phyloP scores from a whole-genome alignment of 2,888 invertebrate species.

The Cyrtodaria siliqua region DNA sequence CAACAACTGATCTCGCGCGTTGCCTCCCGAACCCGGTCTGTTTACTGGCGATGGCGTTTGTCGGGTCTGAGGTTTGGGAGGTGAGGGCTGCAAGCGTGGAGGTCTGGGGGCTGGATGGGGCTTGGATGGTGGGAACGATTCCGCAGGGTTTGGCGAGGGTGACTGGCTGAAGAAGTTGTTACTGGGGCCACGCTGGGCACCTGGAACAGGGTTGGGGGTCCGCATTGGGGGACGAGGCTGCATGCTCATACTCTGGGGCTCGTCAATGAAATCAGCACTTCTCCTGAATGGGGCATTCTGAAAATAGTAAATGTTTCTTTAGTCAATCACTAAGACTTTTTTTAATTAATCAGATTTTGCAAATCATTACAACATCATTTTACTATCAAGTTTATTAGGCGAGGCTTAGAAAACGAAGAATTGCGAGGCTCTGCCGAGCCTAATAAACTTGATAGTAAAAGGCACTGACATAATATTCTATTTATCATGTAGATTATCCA shows the following conservation, averaged over 20 bases:
- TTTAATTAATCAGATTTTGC: too few relatives aligned
- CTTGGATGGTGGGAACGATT: slow-evolving; percentile 63
- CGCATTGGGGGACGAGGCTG: slow-evolving; percentile 50
- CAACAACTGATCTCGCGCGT: slow-evolving; percentile 55
- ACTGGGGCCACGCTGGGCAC: slow-evolving; percentile 33
- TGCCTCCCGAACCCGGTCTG: slow-evolving; percentile 64
- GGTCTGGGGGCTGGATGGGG: slow-evolving; percentile 69
- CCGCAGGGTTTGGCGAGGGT: slow-evolving; percentile 59
- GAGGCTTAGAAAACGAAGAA: too few relatives aligned
- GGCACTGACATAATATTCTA: too few relatives aligned
- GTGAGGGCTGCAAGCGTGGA: slow-evolving; percentile 66
- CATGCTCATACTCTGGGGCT: slow-evolving; percentile 38
- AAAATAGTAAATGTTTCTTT: too few relatives aligned
- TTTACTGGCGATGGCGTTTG: slow-evolving; percentile 66
- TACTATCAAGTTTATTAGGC: too few relatives aligned
- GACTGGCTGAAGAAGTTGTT: slow-evolving; percentile 52
- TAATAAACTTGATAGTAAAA: too few relatives aligned
- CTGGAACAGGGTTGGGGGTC: slow-evolving; percentile 47
- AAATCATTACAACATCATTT: too few relatives aligned
- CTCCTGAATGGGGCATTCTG: slow-evolving; percentile 46
- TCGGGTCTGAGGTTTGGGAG: slow-evolving; percentile 71
- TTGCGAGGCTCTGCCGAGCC: too few relatives aligned
- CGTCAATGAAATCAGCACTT: slow-evolving; percentile 47
- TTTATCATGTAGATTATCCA: too few relatives aligned
- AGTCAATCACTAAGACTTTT: too few relatives aligned